phyloP scores from a whole-genome alignment of 2,113 vertebrate genomes.

The Naja naja region DNA sequence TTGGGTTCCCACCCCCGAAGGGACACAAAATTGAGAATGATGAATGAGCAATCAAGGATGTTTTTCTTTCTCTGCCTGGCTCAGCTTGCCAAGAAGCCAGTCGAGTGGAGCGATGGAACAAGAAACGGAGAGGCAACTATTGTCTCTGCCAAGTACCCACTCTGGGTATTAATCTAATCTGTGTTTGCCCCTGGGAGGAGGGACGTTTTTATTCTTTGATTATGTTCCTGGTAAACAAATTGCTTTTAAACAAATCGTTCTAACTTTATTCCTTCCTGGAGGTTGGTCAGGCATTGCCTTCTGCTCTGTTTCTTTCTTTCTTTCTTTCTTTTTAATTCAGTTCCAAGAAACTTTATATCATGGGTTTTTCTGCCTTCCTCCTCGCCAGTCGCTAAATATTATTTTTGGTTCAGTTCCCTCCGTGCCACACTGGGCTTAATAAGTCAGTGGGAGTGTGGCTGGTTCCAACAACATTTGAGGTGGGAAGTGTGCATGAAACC shows the following conservation, averaged over 20 bases:
- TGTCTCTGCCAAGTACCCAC: slow-evolving; percentile 16
- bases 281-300: neutral
- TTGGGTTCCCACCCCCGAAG: neutral
- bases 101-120: neutral
- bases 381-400: neutral
- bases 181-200: neutral
- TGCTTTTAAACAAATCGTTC: slow-evolving; percentile 8
- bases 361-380: neutral
- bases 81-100: slow-evolving; percentile 6
- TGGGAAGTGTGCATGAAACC: neutral
- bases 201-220: neutral
- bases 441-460: neutral
- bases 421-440: neutral
- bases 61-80: slow-evolving; percentile 20
- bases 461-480: neutral
- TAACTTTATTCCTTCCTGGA: slow-evolving; percentile 21
- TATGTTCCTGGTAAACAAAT: slow-evolving; percentile 26
- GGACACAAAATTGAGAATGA: slow-evolving; percentile 22
- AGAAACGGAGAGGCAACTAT: neutral
- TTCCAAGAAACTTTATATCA: slow-evolving; percentile 4
- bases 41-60: slow-evolving; percentile 32
- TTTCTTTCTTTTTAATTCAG: neutral
- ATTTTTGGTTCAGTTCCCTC: neutral
- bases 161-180: slow-evolving; percentile 24
- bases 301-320: neutral